Conservation (phyloP, 2,797 vertebrate genomes). For the Crenichthys baileyi region DNA sequence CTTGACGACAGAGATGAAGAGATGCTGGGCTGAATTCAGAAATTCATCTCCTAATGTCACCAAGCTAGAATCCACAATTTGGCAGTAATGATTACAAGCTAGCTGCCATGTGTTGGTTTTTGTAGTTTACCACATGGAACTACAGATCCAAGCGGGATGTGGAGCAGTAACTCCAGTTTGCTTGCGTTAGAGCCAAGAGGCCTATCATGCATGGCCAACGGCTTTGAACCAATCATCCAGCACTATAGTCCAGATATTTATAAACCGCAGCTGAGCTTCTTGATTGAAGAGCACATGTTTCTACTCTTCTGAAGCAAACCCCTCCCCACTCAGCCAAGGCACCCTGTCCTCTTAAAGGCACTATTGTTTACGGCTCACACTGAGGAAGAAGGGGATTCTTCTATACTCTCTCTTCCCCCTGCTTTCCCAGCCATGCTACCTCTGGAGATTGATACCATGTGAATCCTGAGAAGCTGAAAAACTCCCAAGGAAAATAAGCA, state of each 20-base stretch:
- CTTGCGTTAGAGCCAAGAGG: slow-evolving; percentile 55
- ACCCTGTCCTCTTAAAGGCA: slow-evolving; percentile 68
- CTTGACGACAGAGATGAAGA: slow-evolving; percentile 1
- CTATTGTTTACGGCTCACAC: slow-evolving; percentile 72
- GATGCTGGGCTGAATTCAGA: not conserved
- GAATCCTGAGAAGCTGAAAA: slow-evolving; percentile 71
- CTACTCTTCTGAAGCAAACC: slow-evolving; percentile 65
- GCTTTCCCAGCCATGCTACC: slow-evolving; percentile 20
- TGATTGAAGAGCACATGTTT: slow-evolving; percentile 82
- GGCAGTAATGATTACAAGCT: slow-evolving; percentile 22
- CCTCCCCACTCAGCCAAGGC: slow-evolving; percentile 55
- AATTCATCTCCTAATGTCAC: slow-evolving; percentile 10
- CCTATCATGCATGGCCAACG: slow-evolving; percentile 65
- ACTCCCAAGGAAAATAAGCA: slow-evolving; percentile 66
- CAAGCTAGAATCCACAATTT: not conserved
- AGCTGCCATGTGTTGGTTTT: slow-evolving; percentile 62
- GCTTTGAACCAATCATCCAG: slow-evolving; percentile 70
- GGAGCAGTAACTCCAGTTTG: slow-evolving; percentile 58
- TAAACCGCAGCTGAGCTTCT: slow-evolving; percentile 77
- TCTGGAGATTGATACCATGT: slow-evolving; percentile 53
- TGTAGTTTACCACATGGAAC: slow-evolving; percentile 58
- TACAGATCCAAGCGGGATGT: slow-evolving; percentile 50
- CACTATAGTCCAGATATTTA: slow-evolving; percentile 78
- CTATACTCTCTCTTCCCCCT: slow-evolving; percentile 37
- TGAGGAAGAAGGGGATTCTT: slow-evolving; percentile 41